Evolutionary conservation across 2,113 vertebrate species (phyloP).

Genomic region (Lagopus muta): DNA sequence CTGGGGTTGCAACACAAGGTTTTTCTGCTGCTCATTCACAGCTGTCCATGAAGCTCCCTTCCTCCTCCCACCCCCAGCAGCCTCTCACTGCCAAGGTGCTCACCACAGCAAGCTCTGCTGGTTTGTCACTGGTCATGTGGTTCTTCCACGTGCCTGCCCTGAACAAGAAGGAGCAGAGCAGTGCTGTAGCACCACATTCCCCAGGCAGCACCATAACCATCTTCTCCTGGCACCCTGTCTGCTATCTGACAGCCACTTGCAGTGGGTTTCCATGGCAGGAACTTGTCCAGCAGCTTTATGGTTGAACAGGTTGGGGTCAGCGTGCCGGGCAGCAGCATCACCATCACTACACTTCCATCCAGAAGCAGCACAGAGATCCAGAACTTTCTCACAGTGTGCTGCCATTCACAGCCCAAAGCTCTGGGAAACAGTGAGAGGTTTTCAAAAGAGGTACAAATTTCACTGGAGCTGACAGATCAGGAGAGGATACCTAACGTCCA

Average conservation of each 20-base stretch:
- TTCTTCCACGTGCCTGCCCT: neutral
- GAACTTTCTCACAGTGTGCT: neutral
- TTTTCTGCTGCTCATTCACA: neutral
- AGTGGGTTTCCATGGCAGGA: too few species aligned
- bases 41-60: neutral
- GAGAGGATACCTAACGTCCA: neutral
- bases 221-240: neutral
- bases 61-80: neutral
- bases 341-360: neutral
- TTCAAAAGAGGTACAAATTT: neutral
- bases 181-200: neutral
- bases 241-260: neutral
- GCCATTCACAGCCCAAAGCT: neutral
- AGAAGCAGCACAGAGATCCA: neutral
- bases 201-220: neutral
- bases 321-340: too few species aligned
- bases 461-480: neutral
- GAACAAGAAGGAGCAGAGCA: neutral
- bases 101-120: neutral
- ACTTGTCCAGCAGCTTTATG: too few species aligned
- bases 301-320: too few species aligned
- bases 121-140: neutral
- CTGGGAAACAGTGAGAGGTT: neutral
- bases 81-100: neutral
- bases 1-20: too few species aligned